phyloP scores from a whole-genome alignment of 1,140 invertebrate species.

The Dufourea novaeangliae region DNA sequence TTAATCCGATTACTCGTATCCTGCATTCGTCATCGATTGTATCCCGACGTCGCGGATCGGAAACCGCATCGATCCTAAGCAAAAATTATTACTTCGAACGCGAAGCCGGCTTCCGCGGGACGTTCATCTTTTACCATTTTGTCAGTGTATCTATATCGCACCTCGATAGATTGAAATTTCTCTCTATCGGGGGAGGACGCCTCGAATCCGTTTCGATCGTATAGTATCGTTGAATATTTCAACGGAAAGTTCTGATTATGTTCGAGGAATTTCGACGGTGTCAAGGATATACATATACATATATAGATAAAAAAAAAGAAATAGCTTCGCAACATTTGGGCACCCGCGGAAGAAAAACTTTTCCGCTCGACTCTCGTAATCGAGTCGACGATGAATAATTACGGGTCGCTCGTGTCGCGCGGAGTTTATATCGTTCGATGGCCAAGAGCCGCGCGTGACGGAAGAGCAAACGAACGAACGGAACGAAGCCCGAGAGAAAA shows the following conservation, averaged over 20 bases:
- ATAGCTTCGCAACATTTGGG: too few relatives aligned
- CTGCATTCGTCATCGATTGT: constrained; percentile 72
- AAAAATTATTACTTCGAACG: constrained; percentile 52
- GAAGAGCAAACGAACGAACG: neutral
- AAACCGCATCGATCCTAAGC: constrained; percentile 36
- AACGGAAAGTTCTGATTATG: too few relatives aligned
- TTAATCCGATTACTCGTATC: constrained; percentile 75
- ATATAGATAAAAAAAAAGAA: too few relatives aligned
- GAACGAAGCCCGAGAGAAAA: constrained; percentile 9
- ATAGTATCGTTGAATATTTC: too few relatives aligned
- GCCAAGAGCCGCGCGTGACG: neutral
- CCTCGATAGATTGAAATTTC: neutral
- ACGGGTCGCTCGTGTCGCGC: neutral
- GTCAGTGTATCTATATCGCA: neutral
- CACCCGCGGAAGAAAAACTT: too few relatives aligned
- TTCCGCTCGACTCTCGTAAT: neutral
- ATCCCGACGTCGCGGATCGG: constrained; percentile 56
- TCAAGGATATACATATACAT: too few relatives aligned
- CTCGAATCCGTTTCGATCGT: neutral
- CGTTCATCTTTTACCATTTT: constrained; percentile 13
- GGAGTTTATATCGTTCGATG: neutral
- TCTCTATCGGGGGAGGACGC: neutral
- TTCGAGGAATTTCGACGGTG: too few relatives aligned
- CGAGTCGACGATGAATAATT: constrained; percentile 22
- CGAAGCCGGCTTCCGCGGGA: neutral